Evolutionary conservation across 1,140 invertebrate species (phyloP), one percentile per base, ranked within the genome.

Genomic region (Zeugodacus cucurbitae): DNA sequence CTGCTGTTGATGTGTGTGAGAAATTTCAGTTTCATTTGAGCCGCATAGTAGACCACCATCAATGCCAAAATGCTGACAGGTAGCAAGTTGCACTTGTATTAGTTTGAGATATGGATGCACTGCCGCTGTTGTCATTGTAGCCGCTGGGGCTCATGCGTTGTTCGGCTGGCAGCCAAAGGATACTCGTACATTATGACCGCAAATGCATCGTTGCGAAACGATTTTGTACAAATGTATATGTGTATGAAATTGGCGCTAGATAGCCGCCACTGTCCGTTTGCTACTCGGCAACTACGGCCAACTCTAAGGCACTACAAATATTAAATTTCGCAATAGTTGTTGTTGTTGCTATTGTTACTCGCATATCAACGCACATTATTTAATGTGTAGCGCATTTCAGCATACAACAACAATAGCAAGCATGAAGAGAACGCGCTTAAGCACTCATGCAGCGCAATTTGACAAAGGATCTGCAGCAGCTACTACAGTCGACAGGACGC

Each of bases 31-130:
- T 82, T 48, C 74, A 48, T 8, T 82, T 82, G 74, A 48, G 37
- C 41, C 74, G 74, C 74, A 82, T 82, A 82, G 74, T 82, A 82
- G 74, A 82, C 74, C 74, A 82, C 74, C 74, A 54, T 82, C 74
- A 48, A 44, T 82, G 74, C 41, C 74, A 82, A 44, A 44, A 48
- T 82, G 74, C 41, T 82, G 74, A 82, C 74, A 82, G 74, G 41
- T 82, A 82, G 37, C 48, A 62, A 5, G 58, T 26, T 14, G 48
- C 3, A 48, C 48, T 20, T 54, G n/a, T 62, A n/a, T n/a, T n/a
- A 26, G 58, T 62, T 62, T 26, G 74, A 14, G 41, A 29, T 29
- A 82, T 82, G 74, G 74, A 29, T 41, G 41, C 44, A 41, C 58
- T 62, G n/a, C 6, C 5, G n/a, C 6, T 8, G 58, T 26, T 22